Percentiles rank a stretch among this genome's conserved stretches.
Conservation (phyloP, 2,888 invertebrate species). For the Lithophane semibrunnea region DNA sequence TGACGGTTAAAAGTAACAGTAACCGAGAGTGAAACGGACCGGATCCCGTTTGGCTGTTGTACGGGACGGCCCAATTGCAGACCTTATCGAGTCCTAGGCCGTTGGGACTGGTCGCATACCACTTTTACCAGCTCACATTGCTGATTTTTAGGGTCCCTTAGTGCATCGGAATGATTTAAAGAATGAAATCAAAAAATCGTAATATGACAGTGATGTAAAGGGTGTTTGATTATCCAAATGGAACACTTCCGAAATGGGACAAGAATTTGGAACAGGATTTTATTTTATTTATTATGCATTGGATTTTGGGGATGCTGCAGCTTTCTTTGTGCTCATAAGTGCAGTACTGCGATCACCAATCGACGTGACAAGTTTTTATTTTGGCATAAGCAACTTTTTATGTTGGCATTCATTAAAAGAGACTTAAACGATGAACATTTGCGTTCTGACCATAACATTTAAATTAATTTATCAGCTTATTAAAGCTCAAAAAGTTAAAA, state of each 20-base stretch:
- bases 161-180: neutral
- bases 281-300: neutral
- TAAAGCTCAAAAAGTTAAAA: neutral
- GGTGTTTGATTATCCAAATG: neutral
- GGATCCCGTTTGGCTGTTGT: slow-evolving; percentile 58
- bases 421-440: neutral
- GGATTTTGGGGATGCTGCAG: neutral
- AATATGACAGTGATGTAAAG: neutral
- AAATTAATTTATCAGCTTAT: neutral
- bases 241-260: too few relatives aligned
- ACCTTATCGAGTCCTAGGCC: slow-evolving; percentile 70
- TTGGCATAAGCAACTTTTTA: neutral
- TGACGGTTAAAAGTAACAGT: slow-evolving; percentile 66
- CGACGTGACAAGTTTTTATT: neutral
- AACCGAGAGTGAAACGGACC: slow-evolving; percentile 73
- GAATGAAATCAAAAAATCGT: neutral
- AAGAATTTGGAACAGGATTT: neutral
- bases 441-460: neutral
- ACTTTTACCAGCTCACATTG: slow-evolving; percentile 64
- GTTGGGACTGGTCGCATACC: slow-evolving; percentile 67
- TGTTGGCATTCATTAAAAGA: neutral
- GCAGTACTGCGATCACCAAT: neutral
- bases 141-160: slow-evolving; percentile 16
- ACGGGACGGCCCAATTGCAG: slow-evolving; percentile 66
- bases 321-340: neutral